Evolutionary conservation across 30 jellyfish, hydroid and myxozoan species (phyloP), one percentile per base, ranked within the genome.

Genomic region (Chrysaora quinquecirrha): DNA sequence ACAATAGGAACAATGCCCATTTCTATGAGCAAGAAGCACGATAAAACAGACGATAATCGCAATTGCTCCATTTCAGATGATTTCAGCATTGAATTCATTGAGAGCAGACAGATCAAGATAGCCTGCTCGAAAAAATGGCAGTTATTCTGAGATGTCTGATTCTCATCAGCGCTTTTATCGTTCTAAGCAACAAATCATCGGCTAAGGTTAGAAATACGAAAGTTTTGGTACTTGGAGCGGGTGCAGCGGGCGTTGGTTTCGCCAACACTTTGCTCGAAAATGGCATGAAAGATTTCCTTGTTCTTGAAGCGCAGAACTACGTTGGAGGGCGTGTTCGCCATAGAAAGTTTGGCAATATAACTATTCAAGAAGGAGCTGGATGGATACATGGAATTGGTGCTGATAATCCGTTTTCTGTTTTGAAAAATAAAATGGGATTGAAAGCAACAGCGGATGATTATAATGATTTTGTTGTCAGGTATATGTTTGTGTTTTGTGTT

Each of bases 291-390:
- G 88, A 93, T 30, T 93, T 93, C 85, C 35, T 93, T 3, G 60
- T 93, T 25, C 87, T 86, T 30, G 98, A 93, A 28, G 97, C 98
- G 0, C 76, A 87, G 34, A 88, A 77, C 34, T 76, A 63, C 68
- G 58, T 93, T 1, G 97, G 98, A 43, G 98, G 98, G 24, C 84
- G 99, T 0, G 19, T 94, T 18, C 75, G 69, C 34, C 78, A 75
- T 10, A 49, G 30, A 0, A 25, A 29, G 12, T 78, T 94, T 60
- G 96, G 90, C 16, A 85, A 85, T 25, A 58, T 68, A 12, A 76
- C 91, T 0, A 34, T 94, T 3, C 89, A 80, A 33, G 88, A 46
- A n/a, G 97, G 99, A 2, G 99, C 99, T n/a, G 96, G 96, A 25
- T 94, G 99, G 97, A 82, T 94, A 0, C 99, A 94, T 71, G 76